Conservation (phyloP, 2,113 vertebrate genomes). For the Mesoclemmys tuberculata region DNA sequence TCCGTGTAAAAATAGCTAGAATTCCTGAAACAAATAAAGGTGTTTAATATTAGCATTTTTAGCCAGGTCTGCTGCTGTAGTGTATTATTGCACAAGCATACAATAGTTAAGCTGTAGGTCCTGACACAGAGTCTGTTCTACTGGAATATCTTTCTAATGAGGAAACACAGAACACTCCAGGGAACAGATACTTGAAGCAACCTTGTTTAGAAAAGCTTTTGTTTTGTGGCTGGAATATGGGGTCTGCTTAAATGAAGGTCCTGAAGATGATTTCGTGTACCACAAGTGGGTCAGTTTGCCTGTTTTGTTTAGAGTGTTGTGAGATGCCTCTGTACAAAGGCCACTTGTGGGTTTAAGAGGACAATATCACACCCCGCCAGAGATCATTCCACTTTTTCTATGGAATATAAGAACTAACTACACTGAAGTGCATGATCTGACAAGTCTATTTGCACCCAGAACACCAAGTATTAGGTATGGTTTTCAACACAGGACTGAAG, state of each 20-base stretch:
- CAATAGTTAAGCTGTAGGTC: not conserved
- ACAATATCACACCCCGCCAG: not conserved
- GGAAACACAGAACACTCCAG: not conserved
- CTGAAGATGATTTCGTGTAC: not conserved
- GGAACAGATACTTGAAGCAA: not conserved
- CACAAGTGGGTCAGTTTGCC: not conserved
- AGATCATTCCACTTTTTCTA: not conserved
- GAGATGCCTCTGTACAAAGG: not conserved
- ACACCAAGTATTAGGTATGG: not conserved
- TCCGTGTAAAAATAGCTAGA: constrained; percentile 10
- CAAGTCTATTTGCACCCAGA: not conserved
- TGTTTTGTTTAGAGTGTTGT: not conserved
- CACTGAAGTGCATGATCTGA: not conserved
- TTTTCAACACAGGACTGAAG: not conserved
- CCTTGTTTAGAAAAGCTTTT: not conserved
- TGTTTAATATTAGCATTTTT: not conserved
- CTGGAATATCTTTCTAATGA: not conserved
- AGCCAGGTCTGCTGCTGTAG: not conserved
- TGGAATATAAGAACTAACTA: not conserved
- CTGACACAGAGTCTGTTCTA: constrained; percentile 16
- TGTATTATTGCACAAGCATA: not conserved
- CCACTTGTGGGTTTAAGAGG: not conserved
- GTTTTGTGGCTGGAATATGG: not conserved
- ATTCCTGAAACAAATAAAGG: constrained; percentile 31
- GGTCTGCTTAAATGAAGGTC: not conserved